A percentile compares a stretch with the other conserved stretches of the same genome.
Conservation (phyloP, 2,113 vertebrate genomes). For the Lophius piscatorius region DNA sequence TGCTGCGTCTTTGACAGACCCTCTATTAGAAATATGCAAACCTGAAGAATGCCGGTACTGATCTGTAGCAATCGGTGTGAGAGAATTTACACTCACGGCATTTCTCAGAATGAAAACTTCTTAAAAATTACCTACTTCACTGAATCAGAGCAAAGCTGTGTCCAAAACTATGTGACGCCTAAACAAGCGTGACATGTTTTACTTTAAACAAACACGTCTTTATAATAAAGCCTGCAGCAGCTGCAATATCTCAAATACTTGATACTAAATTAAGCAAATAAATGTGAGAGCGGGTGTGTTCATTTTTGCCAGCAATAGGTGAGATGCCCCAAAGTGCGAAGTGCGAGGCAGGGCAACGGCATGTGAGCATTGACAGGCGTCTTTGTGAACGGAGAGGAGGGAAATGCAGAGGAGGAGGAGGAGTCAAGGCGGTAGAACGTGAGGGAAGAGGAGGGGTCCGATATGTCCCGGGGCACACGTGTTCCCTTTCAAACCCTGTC, state of each 20-base stretch:
- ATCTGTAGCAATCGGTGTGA: not conserved
- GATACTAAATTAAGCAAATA: no score
- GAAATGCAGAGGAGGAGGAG: conserved; percentile 22
- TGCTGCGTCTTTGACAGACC: no score
- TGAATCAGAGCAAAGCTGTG: conserved; percentile 3
- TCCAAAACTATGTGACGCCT: not conserved
- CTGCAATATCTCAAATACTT: not conserved
- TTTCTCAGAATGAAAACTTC: not conserved
- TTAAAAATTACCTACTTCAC: conserved; percentile 13
- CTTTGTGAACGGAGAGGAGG: not conserved
- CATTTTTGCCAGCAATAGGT: not conserved
- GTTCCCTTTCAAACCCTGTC: conserved; percentile 75
- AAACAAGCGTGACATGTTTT: not conserved
- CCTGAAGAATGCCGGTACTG: not conserved
- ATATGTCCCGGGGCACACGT: conserved; percentile 70
- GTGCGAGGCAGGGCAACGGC: conserved; percentile 9
- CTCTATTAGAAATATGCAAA: no score
- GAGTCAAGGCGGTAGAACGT: conserved; percentile 41
- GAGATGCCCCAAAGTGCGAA: conserved; percentile 17
- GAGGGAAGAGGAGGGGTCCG: conserved; percentile 40
- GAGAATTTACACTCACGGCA: not conserved
- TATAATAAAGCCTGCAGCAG: not conserved
- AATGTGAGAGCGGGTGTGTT: not conserved
- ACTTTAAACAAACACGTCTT: not conserved
- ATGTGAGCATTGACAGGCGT: no score